These are phyloP conservation scores for Orius insidiosus DNA, from an alignment of 1,140 invertebrate species.

Conservation along the genomic window DNA sequence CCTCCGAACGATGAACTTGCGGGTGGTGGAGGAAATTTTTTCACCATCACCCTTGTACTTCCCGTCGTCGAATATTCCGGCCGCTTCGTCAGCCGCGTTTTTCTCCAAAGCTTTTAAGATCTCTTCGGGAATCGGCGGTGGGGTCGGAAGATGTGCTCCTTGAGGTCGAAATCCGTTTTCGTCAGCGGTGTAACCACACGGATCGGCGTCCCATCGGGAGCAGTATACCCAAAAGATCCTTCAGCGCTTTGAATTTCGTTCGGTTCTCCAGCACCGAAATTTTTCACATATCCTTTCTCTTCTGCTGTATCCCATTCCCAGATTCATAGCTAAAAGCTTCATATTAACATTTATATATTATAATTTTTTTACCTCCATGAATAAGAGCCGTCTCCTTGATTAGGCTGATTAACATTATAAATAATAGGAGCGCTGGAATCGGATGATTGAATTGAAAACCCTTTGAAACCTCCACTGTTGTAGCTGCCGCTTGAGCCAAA, in stretches of 20 bases:
- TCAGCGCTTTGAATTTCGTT: constrained; percentile 30
- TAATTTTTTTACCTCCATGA: constrained; percentile 17
- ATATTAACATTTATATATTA: too few relatives aligned
- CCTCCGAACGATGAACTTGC: too few relatives aligned
- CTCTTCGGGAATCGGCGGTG: constrained; percentile 19
- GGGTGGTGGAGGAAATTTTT: too few relatives aligned
- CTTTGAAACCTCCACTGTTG: too few relatives aligned
- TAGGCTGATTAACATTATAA: constrained; percentile 14
- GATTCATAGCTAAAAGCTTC: constrained; percentile 32
- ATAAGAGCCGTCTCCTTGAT: constrained; percentile 18
- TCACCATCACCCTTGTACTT: constrained; percentile 5
- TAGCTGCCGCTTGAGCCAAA: too few relatives aligned
- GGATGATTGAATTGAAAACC: too few relatives aligned
- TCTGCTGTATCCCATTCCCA: constrained; percentile 52
- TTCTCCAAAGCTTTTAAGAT: constrained; percentile 15
- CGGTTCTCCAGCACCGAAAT: constrained; percentile 25
- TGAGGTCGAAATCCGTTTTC: constrained; percentile 16
- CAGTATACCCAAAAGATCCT: constrained; percentile 44
- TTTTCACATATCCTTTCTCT: constrained; percentile 28
- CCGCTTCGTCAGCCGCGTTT: constrained; percentile 18
- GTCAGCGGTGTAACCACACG: constrained; percentile 15
- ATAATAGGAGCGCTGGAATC: too few relatives aligned
- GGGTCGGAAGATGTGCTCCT: constrained; percentile 16
- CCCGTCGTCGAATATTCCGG: constrained; percentile 17
- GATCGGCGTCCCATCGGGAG: constrained; percentile 24